Base-by-base conservation (phyloP, 2,113 vertebrate genomes). In the Hippocampus guttulatus region DNA sequence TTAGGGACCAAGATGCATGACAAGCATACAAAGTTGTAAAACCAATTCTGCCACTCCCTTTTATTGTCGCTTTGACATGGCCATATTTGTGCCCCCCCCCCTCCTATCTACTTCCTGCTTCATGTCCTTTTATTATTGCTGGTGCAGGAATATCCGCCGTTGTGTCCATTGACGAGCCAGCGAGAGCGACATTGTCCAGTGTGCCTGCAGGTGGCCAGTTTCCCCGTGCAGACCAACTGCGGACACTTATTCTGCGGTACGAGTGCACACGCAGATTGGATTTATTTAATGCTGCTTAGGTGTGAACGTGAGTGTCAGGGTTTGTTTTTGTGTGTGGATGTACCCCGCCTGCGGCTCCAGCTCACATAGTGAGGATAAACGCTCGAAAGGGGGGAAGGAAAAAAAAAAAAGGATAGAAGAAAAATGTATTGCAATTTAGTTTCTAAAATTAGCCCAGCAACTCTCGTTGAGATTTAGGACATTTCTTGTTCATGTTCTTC, bases 201-300 rank as follows among this genome's bases (percentile, higher is more conserved):
- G 51, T 95, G 94, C 68, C 92, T 94, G 74, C 93, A 96, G 64
- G 77, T 83, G 2, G 82, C 88, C 40, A 83, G 67, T 25, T 91
- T 93, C 76, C 93, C 94, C 2, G 91, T 93, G 65, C 84, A 93
- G 91, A 95, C 92, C 20, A 95, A 92, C 87, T 94, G 93, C 55
- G 93, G 94, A 20, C 93, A 95, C 87, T 78, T 93, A 67, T 94
- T 95, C 85, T 94, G 93, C 84, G 93, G 93, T 93, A 90, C 4
- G 81, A 63, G 41, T 11, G 73, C 73, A 27, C 30, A 40, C 12
- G 64, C 25, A 30, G 43, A 45, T 43, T 11, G 41, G 41, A 10
- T 43, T 43, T 11, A 45, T 45, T 45, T 45, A 2, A 45, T 3
- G 10, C 10, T 45, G 12, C 12, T 45, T 45, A 45, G 43, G 10